Conservation (phyloP, 2,797 vertebrate species). For the Pangasius djambal region DNA sequence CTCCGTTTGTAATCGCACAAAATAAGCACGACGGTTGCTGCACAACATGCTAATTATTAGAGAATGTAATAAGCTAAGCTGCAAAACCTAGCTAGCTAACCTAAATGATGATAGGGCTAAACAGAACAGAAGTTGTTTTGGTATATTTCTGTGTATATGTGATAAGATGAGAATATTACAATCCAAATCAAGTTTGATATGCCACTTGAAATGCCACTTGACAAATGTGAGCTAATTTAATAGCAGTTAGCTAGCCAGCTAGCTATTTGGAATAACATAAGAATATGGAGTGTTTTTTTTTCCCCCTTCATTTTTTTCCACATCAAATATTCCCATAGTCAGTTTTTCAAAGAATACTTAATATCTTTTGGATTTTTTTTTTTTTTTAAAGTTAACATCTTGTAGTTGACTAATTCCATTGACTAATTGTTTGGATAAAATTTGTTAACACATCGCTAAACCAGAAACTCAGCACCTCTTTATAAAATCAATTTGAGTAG, state of each 20-base stretch:
- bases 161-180: background rate
- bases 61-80: background rate
- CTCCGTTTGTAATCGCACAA: background rate
- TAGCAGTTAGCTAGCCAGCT: background rate
- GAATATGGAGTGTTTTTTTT: background rate
- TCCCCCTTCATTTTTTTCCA: too few relatives aligned
- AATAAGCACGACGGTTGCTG: background rate
- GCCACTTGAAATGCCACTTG: background rate
- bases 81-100: background rate
- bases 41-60: background rate
- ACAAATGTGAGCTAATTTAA: background rate
- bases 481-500: too few relatives aligned
- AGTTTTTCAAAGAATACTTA: too few relatives aligned
- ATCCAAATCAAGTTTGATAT: background rate
- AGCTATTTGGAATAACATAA: background rate
- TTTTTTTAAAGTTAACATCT: background rate
- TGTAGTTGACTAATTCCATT: background rate
- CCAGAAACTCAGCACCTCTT: too few relatives aligned
- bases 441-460: background rate
- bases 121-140: background rate
- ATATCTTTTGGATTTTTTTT: too few relatives aligned
- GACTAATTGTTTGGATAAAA: background rate
- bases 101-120: background rate
- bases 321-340: too few relatives aligned
- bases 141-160: background rate